Base-by-base conservation (phyloP, 2,113 vertebrate species). In the Girardinichthys multiradiatus region DNA sequence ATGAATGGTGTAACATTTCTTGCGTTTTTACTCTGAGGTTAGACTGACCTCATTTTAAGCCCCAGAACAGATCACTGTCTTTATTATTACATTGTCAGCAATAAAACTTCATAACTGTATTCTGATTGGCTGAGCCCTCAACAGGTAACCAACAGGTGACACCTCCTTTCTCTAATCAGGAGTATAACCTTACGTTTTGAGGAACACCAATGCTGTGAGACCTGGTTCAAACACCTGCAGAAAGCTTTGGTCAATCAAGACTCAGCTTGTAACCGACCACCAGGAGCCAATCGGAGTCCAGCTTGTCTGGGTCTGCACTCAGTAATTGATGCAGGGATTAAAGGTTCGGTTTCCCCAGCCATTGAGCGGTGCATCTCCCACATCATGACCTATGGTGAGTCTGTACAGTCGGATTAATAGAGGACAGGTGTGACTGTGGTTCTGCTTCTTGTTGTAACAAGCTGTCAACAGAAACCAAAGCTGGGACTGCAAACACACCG, bases 341-440 rank as follows among this genome's bases (percentile, higher is more conserved):
- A n/a, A 12, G 91, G 89, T 17, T 68, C 57, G 0, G 92, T 94
- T 0, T 90, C 93, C 0, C 57, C 75, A 0, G 87, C 84, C 12
- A 63, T 95, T 1, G 85, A 92, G 28, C 82, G 83, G 31, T 95
- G 94, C 72, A 92, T 95, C 84, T 92, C 90, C 4, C 94, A 95
- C 85, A 81, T 95, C 81, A 94, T 89, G 0, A 57, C 82, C 9
- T 67, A 92, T 1, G 94, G 94, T 94, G 35, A 74, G 71, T n/a
- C 48, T 45, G 35, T 42, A 45, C 39, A 37, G 21, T 10, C 71
- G 24, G 57, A 42, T 31, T 37, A 15, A 28, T 17, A 17, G 15
- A 37, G 27, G 37, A 29, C 28, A 29, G 27, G 10, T 31, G 59
- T 31, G 62, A 26, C 6, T 2, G 8, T 9, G 21, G 24, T 37